phyloP scores from a whole-genome alignment of 2,888 invertebrate genomes.

The Urechis unicinctus region DNA sequence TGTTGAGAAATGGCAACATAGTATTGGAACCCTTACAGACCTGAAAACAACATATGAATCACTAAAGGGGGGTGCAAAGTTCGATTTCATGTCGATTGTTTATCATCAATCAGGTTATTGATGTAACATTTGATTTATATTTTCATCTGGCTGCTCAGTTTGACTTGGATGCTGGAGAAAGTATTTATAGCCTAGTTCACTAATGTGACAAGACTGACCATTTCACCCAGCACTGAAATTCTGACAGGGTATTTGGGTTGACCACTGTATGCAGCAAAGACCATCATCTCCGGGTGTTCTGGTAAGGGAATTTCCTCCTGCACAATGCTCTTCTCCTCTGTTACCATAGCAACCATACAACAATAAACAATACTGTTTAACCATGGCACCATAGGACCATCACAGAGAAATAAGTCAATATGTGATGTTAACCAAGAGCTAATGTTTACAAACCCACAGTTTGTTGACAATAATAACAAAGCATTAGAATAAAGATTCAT shows the following conservation, averaged over 20 bases:
- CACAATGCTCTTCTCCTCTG: slow-evolving; percentile 33
- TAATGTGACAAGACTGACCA: slow-evolving; percentile 41
- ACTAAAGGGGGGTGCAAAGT: no score
- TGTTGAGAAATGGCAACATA: neutral
- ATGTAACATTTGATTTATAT: no score
- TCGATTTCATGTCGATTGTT: no score
- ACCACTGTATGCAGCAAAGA: slow-evolving; percentile 46
- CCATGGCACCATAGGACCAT: neutral
- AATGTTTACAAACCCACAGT: no score
- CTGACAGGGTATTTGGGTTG: slow-evolving; percentile 43
- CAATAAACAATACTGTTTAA: neutral
- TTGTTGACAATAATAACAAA: no score
- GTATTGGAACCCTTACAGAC: neutral
- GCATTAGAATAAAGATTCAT: no score
- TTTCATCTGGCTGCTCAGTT: no score
- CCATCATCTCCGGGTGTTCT: slow-evolving; percentile 46
- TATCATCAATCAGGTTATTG: no score
- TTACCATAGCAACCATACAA: neutral
- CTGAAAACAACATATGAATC: neutral
- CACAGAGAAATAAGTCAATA: neutral
- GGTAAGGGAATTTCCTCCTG: slow-evolving; percentile 36
- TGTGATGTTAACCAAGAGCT: neutral
- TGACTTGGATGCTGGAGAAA: no score
- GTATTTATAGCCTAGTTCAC: no score
- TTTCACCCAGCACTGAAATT: slow-evolving; percentile 44